Percentiles rank a stretch among this genome's conserved stretches.
phyloP scores from a whole-genome alignment of 2,888 invertebrate genomes.

The Mythimna albipuncta region DNA sequence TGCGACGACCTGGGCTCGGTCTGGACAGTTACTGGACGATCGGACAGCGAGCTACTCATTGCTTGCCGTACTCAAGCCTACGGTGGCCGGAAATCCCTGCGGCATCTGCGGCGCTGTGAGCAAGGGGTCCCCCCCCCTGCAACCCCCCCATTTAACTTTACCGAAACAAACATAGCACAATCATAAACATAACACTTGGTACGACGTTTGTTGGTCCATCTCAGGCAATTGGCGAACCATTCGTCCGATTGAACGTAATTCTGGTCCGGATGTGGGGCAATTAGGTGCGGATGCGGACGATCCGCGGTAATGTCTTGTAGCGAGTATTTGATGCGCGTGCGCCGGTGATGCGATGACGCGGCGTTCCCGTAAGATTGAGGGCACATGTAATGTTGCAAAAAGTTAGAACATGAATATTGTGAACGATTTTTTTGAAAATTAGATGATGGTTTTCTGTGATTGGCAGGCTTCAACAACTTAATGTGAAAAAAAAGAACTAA shows the following conservation, averaged over 20 bases:
- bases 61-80: too few relatives aligned
- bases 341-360: slow-evolving; percentile 5
- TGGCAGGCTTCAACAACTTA: too few relatives aligned
- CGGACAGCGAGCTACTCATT: too few relatives aligned
- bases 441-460: not conserved
- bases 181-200: slow-evolving; percentile 13
- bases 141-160: not conserved
- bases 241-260: slow-evolving; percentile 79
- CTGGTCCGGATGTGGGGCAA: slow-evolving; percentile 77
- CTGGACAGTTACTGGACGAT: too few relatives aligned
- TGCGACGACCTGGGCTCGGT: too few relatives aligned
- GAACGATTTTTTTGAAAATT: not conserved
- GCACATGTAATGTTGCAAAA: not conserved
- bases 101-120: too few relatives aligned
- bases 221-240: slow-evolving; percentile 77
- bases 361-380: slow-evolving; percentile 28
- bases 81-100: too few relatives aligned
- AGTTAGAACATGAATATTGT: not conserved
- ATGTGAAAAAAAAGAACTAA: not conserved
- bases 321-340: slow-evolving; percentile 29
- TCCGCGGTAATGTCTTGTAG: slow-evolving; percentile 63
- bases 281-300: slow-evolving; percentile 79
- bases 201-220: slow-evolving; percentile 19
- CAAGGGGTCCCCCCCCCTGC: too few relatives aligned
- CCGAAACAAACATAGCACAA: slow-evolving; percentile 15